Evolutionary conservation across 2,888 invertebrate species (phyloP), one percentile per base, ranked within the genome.

Genomic region (Autographa gamma): DNA sequence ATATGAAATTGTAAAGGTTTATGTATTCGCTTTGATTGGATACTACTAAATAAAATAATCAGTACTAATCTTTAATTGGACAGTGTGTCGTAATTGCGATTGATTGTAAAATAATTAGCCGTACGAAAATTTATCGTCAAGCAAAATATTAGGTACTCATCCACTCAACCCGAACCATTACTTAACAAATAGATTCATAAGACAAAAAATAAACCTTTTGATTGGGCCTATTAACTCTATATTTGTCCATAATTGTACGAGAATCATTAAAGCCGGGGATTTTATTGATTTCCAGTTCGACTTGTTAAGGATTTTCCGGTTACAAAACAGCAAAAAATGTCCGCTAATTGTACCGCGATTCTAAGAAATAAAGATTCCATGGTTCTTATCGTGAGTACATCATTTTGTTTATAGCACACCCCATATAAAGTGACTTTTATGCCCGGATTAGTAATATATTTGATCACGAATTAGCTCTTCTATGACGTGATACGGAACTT

Each of bases 381-480:
- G 0, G 9, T 31, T 19, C 19, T 48, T 52, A 60, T 56, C 54
- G n/a, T 34, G 11, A 38, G 52, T 38, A 14, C 54, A 18, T 18
- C n/a, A 13, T 38, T 63, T n/a, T 59, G 0, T 32, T 34, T 66
- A 56, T 60, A 41, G 31, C 62, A 65, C 61, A 34, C 19, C 4
- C 59, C 63, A 63, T 43, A 61, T 25, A 62, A 18, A 72, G 52
- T n/a, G 7, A 56, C 59, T 25, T 68, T 56, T 67, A 64, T 73
- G 58, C 63, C 60, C 52, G 52, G 60, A 69, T 69, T 69, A 74
- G 43, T 43, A 59, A 31, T 25, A 54, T 43, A 58, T 61, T 70
- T 69, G 66, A 58, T 71, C 64, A 72, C 34, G 66, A 66, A 79
- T 74, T 65, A 71, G 48, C 64, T 60, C 66, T 68, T 66, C 64